Evolutionary conservation across 2,113 vertebrate species (phyloP), one percentile per base, ranked within the genome.

Genomic region (Ceuthmochares aereus): DNA sequence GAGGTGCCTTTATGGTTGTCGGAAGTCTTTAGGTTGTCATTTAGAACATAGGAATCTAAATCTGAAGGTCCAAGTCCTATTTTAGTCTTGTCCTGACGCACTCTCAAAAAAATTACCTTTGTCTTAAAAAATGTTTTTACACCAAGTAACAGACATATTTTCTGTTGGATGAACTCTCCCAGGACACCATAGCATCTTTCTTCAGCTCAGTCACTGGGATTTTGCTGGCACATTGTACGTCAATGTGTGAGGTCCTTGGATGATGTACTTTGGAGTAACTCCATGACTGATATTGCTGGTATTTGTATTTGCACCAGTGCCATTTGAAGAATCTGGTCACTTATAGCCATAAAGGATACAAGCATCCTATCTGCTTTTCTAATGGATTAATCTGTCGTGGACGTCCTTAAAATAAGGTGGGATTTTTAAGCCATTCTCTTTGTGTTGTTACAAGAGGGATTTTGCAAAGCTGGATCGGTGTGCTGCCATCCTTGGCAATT

Each of bases 401-500:
- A 62, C 3, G 0, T 69, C 86, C 92, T 93, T 94, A 92, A 94
- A 93, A 93, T 72, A 36, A 88, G 73, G 87, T 93, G 77, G 73
- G 86, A 89, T 42, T 87, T 94, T 90, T 84, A 60, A 92, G 67
- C 58, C 19, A 6, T 87, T 92, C 90, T 78, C 32, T 92, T 92
- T 30, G 59, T 64, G 69, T 94, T 96, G 76, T 90, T 94, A 78
- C n/a, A 87, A 89, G 84, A 89, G 62, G 56, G 58, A 80, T 96
- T 94, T 90, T 95, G 92, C 34, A 79, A 60, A 89, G 52, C 73
- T 93, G 79, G 79, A 67, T 68, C 84, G 87, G 72, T 94, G 47
- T 77, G 47, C 52, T 96, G 95, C 94, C 94, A 89, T 94, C 83
- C n/a, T 62, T 96, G 92, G 93, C 88, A 94, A 91, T 92, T 90